Conservation (phyloP, 2,113 vertebrate genomes). For the Tenrec ecaudatus region DNA sequence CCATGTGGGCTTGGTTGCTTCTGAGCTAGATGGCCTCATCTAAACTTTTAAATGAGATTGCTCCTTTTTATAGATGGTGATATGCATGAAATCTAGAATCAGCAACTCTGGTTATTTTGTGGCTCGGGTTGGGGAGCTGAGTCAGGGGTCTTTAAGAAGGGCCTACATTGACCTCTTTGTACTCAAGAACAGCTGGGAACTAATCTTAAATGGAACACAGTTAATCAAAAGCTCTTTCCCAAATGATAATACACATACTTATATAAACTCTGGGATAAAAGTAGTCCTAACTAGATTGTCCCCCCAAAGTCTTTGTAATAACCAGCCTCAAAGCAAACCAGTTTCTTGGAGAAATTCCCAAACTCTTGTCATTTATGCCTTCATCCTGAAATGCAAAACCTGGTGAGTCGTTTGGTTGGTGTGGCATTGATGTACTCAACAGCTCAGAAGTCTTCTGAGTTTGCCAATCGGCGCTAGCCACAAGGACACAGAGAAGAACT, state of each 20-base stretch:
- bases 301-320: background rate
- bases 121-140: background rate
- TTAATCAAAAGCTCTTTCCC: conserved; percentile 43
- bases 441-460: background rate
- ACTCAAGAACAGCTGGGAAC: background rate
- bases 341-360: conserved; percentile 33
- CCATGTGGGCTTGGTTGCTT: no score
- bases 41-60: conserved; percentile 32
- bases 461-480: background rate
- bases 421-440: background rate
- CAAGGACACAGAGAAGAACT: background rate
- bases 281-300: background rate
- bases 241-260: background rate
- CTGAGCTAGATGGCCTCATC: background rate
- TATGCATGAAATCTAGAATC: conserved; percentile 25
- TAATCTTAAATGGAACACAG: conserved; percentile 27
- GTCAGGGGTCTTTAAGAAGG: conserved; percentile 12
- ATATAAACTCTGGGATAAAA: background rate
- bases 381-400: background rate
- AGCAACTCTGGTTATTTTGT: conserved; percentile 26
- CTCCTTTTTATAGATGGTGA: conserved; percentile 53
- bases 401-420: background rate
- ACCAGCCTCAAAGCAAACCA: background rate
- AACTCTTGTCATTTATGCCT: background rate
- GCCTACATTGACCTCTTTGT: background rate